Conservation (phyloP, 2,113 vertebrate species). For the Taurulus bubalis region DNA sequence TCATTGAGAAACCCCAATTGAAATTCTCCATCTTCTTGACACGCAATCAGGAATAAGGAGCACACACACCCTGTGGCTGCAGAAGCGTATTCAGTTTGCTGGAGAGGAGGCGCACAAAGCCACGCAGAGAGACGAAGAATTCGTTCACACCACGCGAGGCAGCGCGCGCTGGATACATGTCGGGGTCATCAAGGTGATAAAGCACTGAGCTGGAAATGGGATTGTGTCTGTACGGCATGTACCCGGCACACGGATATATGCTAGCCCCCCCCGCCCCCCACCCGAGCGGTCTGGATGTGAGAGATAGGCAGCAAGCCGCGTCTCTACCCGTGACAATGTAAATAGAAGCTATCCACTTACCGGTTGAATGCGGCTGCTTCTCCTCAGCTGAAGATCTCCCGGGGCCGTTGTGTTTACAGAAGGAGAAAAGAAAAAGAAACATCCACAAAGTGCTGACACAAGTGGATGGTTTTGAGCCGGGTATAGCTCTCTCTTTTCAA, state of each 20-base stretch:
- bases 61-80: neutral
- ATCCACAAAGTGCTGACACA: slow-evolving; percentile 60
- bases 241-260: slow-evolving; percentile 42
- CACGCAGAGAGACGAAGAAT: slow-evolving; percentile 36
- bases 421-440: slow-evolving; percentile 1
- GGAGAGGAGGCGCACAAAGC: slow-evolving; percentile 28
- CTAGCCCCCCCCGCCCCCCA: neutral
- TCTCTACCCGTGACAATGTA: slow-evolving; percentile 54
- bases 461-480: slow-evolving; percentile 45
- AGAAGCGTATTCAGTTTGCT: slow-evolving; percentile 4
- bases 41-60: slow-evolving; percentile 35
- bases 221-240: slow-evolving; percentile 48
- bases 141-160: neutral
- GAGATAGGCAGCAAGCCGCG: slow-evolving; percentile 28
- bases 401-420: slow-evolving; percentile 30
- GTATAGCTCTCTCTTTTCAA: slow-evolving; percentile 51
- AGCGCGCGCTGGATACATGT: slow-evolving; percentile 47
- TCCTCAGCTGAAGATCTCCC: slow-evolving; percentile 48
- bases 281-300: slow-evolving; percentile 45
- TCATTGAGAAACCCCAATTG: slow-evolving; percentile 47
- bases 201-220: slow-evolving; percentile 56
- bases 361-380: slow-evolving; percentile 40
- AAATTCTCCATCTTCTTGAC: slow-evolving; percentile 47
- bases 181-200: slow-evolving; percentile 64
- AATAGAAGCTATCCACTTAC: slow-evolving; percentile 52